phyloP scores from a whole-genome alignment of 2,888 invertebrate species.

The Crioceris asparagi region DNA sequence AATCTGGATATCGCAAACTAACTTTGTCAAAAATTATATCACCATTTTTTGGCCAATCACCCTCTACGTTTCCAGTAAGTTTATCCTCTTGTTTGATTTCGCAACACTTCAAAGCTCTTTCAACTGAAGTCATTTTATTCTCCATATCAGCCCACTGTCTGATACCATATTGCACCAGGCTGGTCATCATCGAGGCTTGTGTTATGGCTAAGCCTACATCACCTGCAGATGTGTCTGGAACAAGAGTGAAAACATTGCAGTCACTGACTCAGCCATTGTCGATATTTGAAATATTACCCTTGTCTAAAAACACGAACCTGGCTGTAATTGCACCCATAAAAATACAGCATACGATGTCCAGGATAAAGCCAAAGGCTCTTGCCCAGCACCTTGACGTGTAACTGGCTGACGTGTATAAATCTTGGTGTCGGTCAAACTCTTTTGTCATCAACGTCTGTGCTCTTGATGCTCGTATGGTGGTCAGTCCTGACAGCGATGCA shows the following conservation, averaged over 20 bases:
- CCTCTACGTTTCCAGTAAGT: slow-evolving; percentile 41
- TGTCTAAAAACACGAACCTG: slow-evolving; percentile 16
- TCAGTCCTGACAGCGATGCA: slow-evolving; percentile 31
- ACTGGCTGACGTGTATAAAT: slow-evolving; percentile 28
- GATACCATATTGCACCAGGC: slow-evolving; percentile 50
- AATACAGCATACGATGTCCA: slow-evolving; percentile 24
- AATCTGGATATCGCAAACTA: slow-evolving; percentile 57
- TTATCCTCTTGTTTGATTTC: slow-evolving; percentile 37
- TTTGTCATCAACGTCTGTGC: slow-evolving; percentile 24
- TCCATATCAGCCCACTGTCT: slow-evolving; percentile 74
- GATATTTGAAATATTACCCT: too few relatives aligned
- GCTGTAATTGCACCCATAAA: slow-evolving; percentile 19
- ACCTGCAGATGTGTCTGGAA: slow-evolving; percentile 22
- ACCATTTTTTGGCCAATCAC: slow-evolving; percentile 51
- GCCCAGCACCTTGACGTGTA: slow-evolving; percentile 26
- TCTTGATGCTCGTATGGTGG: slow-evolving; percentile 29
- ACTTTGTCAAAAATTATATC: slow-evolving; percentile 47
- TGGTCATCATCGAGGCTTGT: slow-evolving; percentile 66
- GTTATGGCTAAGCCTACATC: slow-evolving; percentile 71
- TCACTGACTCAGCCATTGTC: too few relatives aligned
- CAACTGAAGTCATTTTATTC: slow-evolving; percentile 83
- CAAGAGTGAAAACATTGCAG: background rate
- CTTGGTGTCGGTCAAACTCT: slow-evolving; percentile 31
- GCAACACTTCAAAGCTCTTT: slow-evolving; percentile 51
- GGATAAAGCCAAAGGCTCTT: slow-evolving; percentile 28